phyloP scores from a whole-genome alignment of 2,797 vertebrate species.

The Phylloscopus collybita region DNA sequence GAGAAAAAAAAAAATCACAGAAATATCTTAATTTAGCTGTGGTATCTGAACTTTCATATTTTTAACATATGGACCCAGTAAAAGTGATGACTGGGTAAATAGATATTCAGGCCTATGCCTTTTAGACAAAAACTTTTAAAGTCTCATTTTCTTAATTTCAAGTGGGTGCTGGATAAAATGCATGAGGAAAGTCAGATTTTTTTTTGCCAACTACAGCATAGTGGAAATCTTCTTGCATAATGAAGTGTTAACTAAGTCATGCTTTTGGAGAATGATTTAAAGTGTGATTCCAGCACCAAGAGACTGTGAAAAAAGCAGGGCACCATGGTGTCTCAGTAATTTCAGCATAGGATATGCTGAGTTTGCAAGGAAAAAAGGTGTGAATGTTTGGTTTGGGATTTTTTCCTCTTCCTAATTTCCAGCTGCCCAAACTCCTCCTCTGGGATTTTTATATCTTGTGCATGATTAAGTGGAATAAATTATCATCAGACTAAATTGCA shows the following conservation, averaged over 20 bases:
- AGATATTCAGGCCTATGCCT: background rate
- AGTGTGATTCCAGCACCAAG: conserved; percentile 42
- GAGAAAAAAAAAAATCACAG: background rate
- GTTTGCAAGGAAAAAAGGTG: conserved; percentile 28
- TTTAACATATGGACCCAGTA: background rate
- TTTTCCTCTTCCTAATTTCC: conserved; percentile 7
- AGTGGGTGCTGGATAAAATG: conserved; percentile 27
- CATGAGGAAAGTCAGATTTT: background rate
- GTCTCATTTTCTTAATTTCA: conserved; percentile 36
- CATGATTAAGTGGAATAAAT: conserved; percentile 45
- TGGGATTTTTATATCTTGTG: conserved; percentile 9
- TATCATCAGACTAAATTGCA: background rate
- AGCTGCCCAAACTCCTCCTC: background rate
- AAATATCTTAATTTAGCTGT: background rate
- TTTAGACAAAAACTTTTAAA: background rate
- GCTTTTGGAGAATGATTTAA: conserved; percentile 55
- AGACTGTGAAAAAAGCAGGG: conserved; percentile 12
- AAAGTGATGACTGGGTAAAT: background rate
- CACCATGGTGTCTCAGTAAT: conserved; percentile 17
- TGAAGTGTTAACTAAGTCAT: conserved; percentile 55
- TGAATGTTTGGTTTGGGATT: conserved; percentile 25
- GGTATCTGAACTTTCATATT: background rate
- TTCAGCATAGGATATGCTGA: conserved; percentile 20
- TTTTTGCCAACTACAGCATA: conserved; percentile 28
- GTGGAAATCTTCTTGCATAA: conserved; percentile 47